Percentiles rank a stretch among this genome's conserved stretches.
Conservation (phyloP, 2,888 invertebrate genomes). For the Masnerella sp. region DNA sequence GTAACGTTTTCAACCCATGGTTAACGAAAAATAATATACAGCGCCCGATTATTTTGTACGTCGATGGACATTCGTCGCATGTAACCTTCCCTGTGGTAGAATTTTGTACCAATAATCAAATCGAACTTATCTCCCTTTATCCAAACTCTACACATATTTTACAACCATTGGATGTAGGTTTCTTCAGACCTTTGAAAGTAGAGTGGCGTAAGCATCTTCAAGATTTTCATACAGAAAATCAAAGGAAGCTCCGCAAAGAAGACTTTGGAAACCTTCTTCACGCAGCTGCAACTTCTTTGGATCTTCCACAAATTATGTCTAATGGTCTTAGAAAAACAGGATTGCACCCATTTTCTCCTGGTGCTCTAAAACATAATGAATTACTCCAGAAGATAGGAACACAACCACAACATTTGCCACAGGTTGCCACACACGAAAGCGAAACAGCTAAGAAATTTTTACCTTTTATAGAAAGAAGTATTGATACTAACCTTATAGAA, state of each 20-base stretch:
- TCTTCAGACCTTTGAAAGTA: slow-evolving; percentile 10
- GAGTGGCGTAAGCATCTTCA: background rate
- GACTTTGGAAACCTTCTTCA: slow-evolving; percentile 15
- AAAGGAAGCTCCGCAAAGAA: slow-evolving; percentile 8
- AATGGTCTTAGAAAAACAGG: slow-evolving; percentile 17
- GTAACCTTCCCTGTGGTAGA: slow-evolving; percentile 62
- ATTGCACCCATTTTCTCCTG: slow-evolving; percentile 15
- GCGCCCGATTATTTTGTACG: slow-evolving; percentile 71
- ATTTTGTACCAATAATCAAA: slow-evolving; percentile 5
- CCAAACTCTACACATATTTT: slow-evolving; percentile 16
- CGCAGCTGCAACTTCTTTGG: slow-evolving; percentile 1
- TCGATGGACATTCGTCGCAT: slow-evolving; percentile 75
- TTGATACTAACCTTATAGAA: background rate
- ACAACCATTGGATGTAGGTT: slow-evolving; percentile 9
- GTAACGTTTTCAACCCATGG: slow-evolving; percentile 70
- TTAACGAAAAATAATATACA: slow-evolving; percentile 67
- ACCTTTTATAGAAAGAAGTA: background rate
- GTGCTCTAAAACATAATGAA: slow-evolving; percentile 3
- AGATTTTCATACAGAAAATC: slow-evolving; percentile 8
- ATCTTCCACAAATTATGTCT: slow-evolving; percentile 11
- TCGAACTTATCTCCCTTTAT: slow-evolving; percentile 1
- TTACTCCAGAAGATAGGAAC: slow-evolving; percentile 1
- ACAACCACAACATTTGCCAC: background rate
- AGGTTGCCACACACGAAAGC: background rate
- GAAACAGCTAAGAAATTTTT: background rate